Percentiles rank a stretch among this genome's conserved stretches.
Conservation (phyloP, 2,888 invertebrate genomes). For the Andrena marginata region DNA sequence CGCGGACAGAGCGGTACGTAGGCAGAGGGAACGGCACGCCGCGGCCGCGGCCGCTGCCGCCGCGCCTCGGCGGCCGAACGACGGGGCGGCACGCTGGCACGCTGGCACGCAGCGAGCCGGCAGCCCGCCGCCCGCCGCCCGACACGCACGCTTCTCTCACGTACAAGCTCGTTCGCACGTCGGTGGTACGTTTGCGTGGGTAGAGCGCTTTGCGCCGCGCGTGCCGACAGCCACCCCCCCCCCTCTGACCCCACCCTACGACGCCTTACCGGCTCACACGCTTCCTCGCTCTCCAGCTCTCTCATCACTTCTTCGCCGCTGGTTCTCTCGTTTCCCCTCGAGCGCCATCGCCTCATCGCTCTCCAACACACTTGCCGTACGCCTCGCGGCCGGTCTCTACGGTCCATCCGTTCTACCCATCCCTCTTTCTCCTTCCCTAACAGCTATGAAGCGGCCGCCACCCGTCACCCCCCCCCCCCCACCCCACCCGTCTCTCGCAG, state of each 20-base stretch:
- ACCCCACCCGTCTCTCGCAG: constrained; percentile 70
- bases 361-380: constrained; percentile 44
- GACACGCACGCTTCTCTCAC: constrained; percentile 67
- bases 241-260: constrained; percentile 31
- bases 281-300: constrained; percentile 39
- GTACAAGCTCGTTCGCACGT: constrained; percentile 60
- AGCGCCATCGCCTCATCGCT: constrained; percentile 47
- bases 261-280: constrained; percentile 38
- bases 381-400: constrained; percentile 54
- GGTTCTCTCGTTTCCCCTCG: constrained; percentile 36
- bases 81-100: neutral
- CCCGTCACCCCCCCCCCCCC: constrained; percentile 64
- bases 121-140: constrained; percentile 36
- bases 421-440: constrained; percentile 22
- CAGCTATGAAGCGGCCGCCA: constrained; percentile 33
- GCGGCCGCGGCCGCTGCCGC: neutral
- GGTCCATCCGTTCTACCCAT: constrained; percentile 49
- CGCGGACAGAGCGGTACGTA: constrained; percentile 5
- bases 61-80: neutral
- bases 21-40: constrained; percentile 43
- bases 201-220: constrained; percentile 82
- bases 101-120: constrained; percentile 17
- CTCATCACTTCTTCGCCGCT: constrained; percentile 20
- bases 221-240: constrained; percentile 79
- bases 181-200: constrained; percentile 70